Percentiles rank a stretch among this genome's conserved stretches.
Conservation (phyloP, 64 coral and sea anemone genomes). For the Dendrophyllia cribrosa region DNA sequence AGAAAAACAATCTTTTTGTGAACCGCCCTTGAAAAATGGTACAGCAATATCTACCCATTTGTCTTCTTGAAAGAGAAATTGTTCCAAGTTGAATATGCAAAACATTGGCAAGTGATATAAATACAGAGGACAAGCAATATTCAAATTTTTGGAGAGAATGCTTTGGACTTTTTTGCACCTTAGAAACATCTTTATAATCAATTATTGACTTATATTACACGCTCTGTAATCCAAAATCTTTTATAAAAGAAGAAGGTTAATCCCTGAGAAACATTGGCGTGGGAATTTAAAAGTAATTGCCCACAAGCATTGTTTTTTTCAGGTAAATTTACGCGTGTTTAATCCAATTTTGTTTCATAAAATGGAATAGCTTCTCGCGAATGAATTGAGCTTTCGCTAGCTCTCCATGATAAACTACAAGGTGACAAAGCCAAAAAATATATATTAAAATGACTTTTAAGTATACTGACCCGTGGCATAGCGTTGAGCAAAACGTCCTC, state of each 20-base stretch:
- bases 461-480: conserved; percentile 52
- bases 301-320: background rate
- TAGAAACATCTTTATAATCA: background rate
- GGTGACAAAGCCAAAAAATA: background rate
- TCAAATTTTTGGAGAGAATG: background rate
- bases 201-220: background rate
- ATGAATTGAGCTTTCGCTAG: no score
- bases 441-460: background rate
- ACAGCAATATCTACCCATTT: background rate
- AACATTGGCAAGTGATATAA: background rate
- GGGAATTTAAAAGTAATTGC: background rate
- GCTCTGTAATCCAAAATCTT: background rate
- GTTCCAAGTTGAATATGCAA: background rate
- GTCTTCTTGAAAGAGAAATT: background rate
- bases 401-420: no score
- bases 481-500: conserved; percentile 25
- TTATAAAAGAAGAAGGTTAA: background rate
- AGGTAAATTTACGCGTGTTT: background rate
- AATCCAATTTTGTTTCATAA: background rate
- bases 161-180: no score
- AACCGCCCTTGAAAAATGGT: background rate
- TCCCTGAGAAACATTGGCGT: background rate
- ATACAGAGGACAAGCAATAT: background rate
- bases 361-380: no score
- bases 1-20: background rate